Conservation (phyloP, 2,797 vertebrate species). For the Bradypodion pumilum region DNA sequence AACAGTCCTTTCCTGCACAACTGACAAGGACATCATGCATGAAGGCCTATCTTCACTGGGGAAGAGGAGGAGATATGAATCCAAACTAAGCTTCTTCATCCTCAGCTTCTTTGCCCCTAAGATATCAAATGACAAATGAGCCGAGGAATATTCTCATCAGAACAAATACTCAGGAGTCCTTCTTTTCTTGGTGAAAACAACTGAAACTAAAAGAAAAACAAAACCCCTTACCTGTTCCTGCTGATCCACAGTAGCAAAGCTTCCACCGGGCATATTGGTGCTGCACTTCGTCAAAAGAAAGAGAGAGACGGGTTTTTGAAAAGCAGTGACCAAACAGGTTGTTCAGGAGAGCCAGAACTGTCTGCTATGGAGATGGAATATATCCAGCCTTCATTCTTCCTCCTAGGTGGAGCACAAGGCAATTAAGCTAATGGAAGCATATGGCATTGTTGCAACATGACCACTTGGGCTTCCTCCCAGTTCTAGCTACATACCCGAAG, state of each 20-base stretch:
- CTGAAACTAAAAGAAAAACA: conserved; percentile 2
- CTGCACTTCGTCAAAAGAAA: background rate
- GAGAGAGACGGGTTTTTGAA: background rate
- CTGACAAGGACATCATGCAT: too few relatives aligned
- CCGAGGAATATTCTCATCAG: background rate
- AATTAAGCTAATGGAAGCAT: background rate
- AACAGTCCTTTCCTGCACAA: background rate
- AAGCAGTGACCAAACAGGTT: conserved; percentile 27
- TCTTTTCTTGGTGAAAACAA: background rate
- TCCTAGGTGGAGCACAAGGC: conserved; percentile 13
- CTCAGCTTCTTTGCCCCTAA: background rate
- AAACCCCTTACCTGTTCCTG: conserved; percentile 17
- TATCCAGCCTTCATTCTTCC: conserved; percentile 15
- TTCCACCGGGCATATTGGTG: background rate
- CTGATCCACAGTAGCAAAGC: background rate
- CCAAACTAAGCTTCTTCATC: too few relatives aligned
- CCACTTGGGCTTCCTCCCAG: background rate
- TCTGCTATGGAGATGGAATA: background rate
- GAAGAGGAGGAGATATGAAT: background rate
- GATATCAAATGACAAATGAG: background rate
- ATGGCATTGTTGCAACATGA: background rate
- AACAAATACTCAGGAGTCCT: background rate
- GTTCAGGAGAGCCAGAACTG: conserved; percentile 13
- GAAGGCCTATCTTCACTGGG: background rate
- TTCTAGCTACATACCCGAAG: background rate